These are phyloP conservation scores for Cinclus cinclus DNA, from an alignment of 2,113 vertebrate genomes.

Conservation along the genomic window DNA sequence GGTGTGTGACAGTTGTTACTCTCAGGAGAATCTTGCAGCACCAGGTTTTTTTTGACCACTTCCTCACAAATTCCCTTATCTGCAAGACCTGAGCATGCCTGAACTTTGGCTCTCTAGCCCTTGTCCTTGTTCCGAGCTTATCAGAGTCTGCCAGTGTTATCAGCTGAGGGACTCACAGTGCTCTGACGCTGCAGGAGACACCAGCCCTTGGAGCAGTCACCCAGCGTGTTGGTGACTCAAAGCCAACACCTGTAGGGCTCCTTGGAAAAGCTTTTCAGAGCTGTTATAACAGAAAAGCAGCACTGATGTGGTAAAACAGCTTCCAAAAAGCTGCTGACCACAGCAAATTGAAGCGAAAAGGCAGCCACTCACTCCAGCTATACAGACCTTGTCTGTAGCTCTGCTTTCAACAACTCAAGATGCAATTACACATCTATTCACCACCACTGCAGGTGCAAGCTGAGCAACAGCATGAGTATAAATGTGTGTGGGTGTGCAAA, in stretches of 20 bases:
- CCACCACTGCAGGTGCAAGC: constrained; percentile 52
- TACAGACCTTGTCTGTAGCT: constrained; percentile 6
- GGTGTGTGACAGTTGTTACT: background rate
- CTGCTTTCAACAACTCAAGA: background rate
- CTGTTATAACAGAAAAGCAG: background rate
- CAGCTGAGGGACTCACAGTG: background rate
- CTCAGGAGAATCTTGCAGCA: background rate
- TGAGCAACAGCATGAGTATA: background rate
- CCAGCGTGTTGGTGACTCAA: background rate
- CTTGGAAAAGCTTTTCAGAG: background rate
- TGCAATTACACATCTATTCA: constrained; percentile 61
- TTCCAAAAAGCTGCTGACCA: background rate
- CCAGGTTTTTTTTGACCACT: background rate
- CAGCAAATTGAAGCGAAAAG: background rate
- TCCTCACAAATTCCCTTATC: background rate
- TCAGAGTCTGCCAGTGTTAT: background rate
- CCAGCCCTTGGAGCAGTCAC: background rate
- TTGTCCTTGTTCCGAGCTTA: background rate
- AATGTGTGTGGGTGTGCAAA: constrained; percentile 57
- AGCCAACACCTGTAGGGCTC: background rate
- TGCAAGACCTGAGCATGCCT: background rate
- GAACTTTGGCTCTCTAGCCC: background rate
- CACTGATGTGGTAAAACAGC: background rate
- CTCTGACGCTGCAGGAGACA: background rate
- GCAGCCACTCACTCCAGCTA: background rate